These are phyloP conservation scores for Heliconius congener DNA, from an alignment of 1,140 invertebrate species.

Conservation along the genomic window DNA sequence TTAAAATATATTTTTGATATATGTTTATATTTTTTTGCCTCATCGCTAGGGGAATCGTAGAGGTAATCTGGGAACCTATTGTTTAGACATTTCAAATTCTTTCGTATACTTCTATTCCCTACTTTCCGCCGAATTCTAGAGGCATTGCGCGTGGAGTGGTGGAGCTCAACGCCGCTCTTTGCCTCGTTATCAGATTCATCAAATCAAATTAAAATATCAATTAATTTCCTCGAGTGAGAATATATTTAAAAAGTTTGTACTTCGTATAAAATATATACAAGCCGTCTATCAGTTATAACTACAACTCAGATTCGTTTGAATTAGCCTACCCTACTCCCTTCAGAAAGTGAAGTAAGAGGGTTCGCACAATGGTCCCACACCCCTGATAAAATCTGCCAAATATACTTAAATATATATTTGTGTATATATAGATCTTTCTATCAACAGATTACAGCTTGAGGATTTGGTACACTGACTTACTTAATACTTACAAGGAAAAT, in stretches of 20 bases:
- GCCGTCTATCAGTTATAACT: neutral
- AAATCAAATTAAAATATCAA: too few species aligned
- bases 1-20: neutral
- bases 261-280: neutral
- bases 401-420: constrained; percentile 28
- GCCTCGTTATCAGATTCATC: too few species aligned
- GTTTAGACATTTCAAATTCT: too few species aligned
- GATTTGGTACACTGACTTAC: constrained; percentile 33
- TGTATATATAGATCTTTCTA: constrained; percentile 31
- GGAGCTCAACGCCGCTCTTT: too few species aligned
- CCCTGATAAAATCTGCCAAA: constrained; percentile 59
- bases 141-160: too few species aligned
- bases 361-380: constrained; percentile 67
- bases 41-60: too few species aligned
- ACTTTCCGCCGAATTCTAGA: too few species aligned
- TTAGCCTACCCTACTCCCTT: constrained; percentile 30
- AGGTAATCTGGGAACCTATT: too few species aligned
- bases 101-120: too few species aligned
- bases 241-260: neutral
- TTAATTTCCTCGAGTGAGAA: neutral
- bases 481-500: constrained; percentile 23
- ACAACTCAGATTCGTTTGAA: constrained; percentile 31
- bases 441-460: constrained; percentile 34
- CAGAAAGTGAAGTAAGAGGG: constrained; percentile 60
- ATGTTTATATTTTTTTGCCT: too few species aligned